These are phyloP conservation scores for Muricea muricata DNA, from an alignment of 92 coral and sea anemone genomes.

Conservation along the genomic window DNA sequence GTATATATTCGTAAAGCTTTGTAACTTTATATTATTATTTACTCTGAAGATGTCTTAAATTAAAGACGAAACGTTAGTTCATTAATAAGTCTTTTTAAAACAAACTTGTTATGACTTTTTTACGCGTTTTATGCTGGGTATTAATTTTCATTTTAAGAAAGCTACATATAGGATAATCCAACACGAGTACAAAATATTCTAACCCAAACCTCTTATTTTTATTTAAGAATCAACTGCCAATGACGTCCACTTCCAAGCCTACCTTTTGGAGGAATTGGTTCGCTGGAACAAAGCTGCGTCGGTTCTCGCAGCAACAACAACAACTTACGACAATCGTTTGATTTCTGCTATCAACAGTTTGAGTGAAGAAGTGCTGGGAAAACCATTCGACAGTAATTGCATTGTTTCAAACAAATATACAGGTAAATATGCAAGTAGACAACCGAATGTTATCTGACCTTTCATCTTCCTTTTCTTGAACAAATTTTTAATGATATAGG, in stretches of 20 bases:
- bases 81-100: no score
- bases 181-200: background rate
- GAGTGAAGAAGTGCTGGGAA: constrained; percentile 35
- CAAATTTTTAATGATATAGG: no score
- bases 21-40: no score
- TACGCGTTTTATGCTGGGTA: no score
- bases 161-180: background rate
- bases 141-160: no score
- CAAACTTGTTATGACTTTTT: no score
- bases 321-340: constrained; percentile 5
- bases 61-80: no score
- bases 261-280: constrained; percentile 35
- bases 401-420: constrained; percentile 14
- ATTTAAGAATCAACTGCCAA: constrained; percentile 26
- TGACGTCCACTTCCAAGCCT: constrained; percentile 51
- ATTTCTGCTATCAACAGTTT: constrained; percentile 34
- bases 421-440: background rate
- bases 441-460: background rate
- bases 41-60: no score
- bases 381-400: background rate
- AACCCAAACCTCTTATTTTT: background rate
- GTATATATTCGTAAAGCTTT: no score
- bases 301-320: background rate
- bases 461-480: no score
- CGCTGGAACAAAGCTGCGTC: constrained; percentile 42